These are phyloP conservation scores for Tineola bisselliella DNA, from an alignment of 2,888 invertebrate species.

Conservation along the genomic window DNA sequence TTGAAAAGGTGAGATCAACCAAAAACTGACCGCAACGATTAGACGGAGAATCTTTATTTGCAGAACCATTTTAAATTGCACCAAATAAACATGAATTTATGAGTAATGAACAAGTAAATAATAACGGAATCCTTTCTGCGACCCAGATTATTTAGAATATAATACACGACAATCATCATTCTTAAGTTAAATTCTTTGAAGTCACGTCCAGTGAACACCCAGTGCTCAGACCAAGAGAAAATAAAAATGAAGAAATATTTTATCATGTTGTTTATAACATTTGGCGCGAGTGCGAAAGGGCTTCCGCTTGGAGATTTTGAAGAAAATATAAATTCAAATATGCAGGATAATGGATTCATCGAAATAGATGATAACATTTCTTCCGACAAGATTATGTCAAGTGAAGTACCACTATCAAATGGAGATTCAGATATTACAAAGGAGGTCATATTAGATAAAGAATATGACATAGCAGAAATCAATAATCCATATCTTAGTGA, in stretches of 20 bases:
- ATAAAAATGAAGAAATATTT: background rate
- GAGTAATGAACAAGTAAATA: background rate
- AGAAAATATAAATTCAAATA: background rate
- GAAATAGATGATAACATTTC: background rate
- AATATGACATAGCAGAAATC: background rate
- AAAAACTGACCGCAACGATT: background rate
- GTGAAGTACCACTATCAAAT: background rate
- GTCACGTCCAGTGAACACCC: background rate
- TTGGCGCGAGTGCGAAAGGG: background rate
- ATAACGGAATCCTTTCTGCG: slow-evolving; percentile 43
- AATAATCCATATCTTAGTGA: background rate
- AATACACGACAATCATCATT: slow-evolving; percentile 25
- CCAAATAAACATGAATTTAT: background rate
- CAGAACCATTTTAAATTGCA: background rate
- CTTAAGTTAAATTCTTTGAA: background rate
- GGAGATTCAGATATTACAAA: background rate
- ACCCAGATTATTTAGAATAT: slow-evolving; percentile 40
- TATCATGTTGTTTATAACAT: background rate
- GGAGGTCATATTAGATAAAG: background rate
- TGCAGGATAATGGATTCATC: background rate
- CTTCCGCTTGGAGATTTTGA: background rate
- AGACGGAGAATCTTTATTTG: background rate
- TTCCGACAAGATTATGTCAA: background rate
- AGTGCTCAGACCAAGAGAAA: background rate
- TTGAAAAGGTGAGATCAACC: background rate